Conservation (phyloP, 2,888 invertebrate genomes). For the Platycheirus albimanus region DNA sequence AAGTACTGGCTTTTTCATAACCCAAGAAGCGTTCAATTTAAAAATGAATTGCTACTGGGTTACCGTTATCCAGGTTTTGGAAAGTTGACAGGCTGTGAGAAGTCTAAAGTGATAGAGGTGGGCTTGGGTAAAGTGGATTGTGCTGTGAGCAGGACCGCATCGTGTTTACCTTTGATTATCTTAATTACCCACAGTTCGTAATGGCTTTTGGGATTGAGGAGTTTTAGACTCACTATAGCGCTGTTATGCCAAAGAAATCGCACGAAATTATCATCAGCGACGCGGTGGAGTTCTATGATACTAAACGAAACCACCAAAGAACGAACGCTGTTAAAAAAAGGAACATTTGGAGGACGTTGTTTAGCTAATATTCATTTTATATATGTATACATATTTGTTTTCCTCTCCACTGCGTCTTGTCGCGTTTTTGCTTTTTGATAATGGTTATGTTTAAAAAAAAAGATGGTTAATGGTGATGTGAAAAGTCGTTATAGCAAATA, state of each 20-base stretch:
- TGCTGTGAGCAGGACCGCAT: conserved; percentile 42
- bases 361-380: conserved; percentile 20
- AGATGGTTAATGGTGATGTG: conserved; percentile 72
- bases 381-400: background rate
- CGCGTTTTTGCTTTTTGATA: conserved; percentile 1
- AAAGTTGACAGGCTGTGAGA: conserved; percentile 45
- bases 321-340: background rate
- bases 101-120: background rate
- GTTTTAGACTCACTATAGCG: background rate
- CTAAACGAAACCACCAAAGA: background rate
- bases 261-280: conserved; percentile 49
- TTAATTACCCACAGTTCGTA: conserved; percentile 64
- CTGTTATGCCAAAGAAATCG: conserved; percentile 42
- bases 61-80: conserved; percentile 47
- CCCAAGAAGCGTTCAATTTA: conserved; percentile 33
- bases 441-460: conserved; percentile 51
- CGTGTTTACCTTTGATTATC: conserved; percentile 73
- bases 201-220: conserved; percentile 22
- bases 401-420: background rate
- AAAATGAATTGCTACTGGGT: conserved; percentile 50
- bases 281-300: background rate
- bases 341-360: conserved; percentile 30
- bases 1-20: background rate
- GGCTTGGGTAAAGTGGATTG: background rate
- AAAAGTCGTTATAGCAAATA: conserved; percentile 61